Evolutionary conservation across 2,113 vertebrate species (phyloP), one percentile per base, ranked within the genome.

Genomic region (Corythornis cristatus): DNA sequence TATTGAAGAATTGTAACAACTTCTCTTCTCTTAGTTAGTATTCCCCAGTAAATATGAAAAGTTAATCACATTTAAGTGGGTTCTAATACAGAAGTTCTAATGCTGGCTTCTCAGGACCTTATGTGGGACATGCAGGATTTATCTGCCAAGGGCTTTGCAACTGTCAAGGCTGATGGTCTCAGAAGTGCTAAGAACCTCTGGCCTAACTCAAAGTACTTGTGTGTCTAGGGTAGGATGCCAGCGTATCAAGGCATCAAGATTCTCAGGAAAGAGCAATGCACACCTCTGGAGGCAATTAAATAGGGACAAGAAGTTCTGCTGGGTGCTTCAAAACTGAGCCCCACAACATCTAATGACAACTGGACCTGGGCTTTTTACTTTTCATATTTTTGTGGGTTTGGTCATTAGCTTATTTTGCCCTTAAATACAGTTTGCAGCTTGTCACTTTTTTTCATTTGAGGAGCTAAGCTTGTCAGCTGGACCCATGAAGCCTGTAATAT

Each of bases 131-230:
- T 3, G 18, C 9, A 23, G 33, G 71, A 62, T 53, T 83, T 73
- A 22, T 62, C 72, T 81, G 35, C 45, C 66, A 29, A 65, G 42
- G 40, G n/a, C 77, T 87, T 70, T 91, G 56, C 25, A 46, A 0
- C 17, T 37, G 12, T 18, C 2, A 2, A 89, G 22, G 28, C 33
- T 65, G 4, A 35, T 88, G 50, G 58, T 83, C 46, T 83, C 60
- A 6, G 8, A 68, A 54, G 9, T 18, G 8, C 13, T 28, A 7
- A 53, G 51, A 35, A 45, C 12, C 57, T 11, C 12, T 79, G 0
- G 0, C 25, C 17, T 57, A 35, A 21, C 16, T 61, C 11, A 2
- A 9, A 26, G 29, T 11, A 23, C 20, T 54, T 33, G 3, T 23
- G 40, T 46, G 16, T 50, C 42, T 53, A 14, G 3, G 22, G 12